Base-by-base conservation (phyloP, 2,888 invertebrate genomes). In the Cataglyphis albicans region DNA sequence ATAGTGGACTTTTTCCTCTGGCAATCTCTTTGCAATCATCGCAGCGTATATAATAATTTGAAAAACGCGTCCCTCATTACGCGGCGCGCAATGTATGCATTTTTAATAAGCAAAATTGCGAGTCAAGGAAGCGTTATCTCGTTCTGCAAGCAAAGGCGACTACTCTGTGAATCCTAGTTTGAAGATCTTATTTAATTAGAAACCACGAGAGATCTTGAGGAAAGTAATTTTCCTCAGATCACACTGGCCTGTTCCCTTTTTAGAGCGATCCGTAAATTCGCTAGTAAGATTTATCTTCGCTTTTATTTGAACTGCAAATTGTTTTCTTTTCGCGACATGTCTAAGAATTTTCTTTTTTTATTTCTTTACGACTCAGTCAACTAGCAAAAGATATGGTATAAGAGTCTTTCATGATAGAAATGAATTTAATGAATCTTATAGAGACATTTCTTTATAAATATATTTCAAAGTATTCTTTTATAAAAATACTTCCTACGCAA, bases 41-140 rank as follows among this genome's bases (percentile, higher is more conserved):
- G 4, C 44, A 6, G 52, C 9, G 25, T 18, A n/a, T n/a, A 29
- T 61, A n/a, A 61, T 61, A 61, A 41, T 29, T 74, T 21, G 7
- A 18, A 65, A 35, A 55, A 48, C 61, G 68, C 32, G 7, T 35
- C 15, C n/a, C 44, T 65, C 73, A 55, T 82, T 82, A 75, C 61
- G n/a, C 15, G 32, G n/a, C 29, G 21, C n/a, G 21, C 29, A 32
- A 38, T 15, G 48, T 35, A 44, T 59, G 35, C 32, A 25, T 52
- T 67, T 75, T 82, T 82, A 82, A 67, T 82, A 70, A 78, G 67
- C 63, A 63, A 70, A 52, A 35, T 75, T 59, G 32, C 15, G 64
- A 73, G 7, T 55, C 38, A n/a, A 59, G 18, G 25, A 61, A 63
- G 3, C 18, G 12, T 52, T 63, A 63, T 63, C 41, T 63, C 41